Base-by-base conservation (phyloP, 1,140 invertebrate species). In the Lerema accius region DNA sequence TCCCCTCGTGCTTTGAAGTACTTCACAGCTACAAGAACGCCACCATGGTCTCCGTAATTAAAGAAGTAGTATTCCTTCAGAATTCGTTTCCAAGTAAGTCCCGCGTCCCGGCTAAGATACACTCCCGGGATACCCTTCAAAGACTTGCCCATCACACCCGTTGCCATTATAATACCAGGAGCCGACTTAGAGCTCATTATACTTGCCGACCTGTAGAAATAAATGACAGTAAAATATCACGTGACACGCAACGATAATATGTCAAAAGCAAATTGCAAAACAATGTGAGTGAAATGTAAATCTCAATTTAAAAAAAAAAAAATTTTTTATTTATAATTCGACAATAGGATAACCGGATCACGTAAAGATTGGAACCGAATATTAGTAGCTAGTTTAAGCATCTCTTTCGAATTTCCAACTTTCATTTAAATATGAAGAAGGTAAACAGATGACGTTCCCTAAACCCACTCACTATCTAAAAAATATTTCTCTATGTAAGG, bases 41-140 rank as follows among this genome's bases (percentile, higher is more conserved):
- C 97, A 3, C 97, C 97, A 84, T 98, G 96, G 89, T 99, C 97
- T 0, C 97, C 97, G 87, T 97, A 95, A 72, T 96, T 96, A 87
- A 97, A 98, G 77, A 96, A 95, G 78, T 97, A 96, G 64, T 95
- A 95, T 46, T 97, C 97, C 79, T 95, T 94, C 0, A 98, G 84
- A 0, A 97, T 94, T 80, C 95, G 93, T 61, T 94, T 93, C 97
- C 97, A 98, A 0, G 94, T 96, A 1, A 96, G 81, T 10, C 97
- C 97, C 14, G 95, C 97, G 89, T 98, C 96, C 26, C 94, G 90
- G 46, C 96, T 97, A 2, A 98, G 84, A 80, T 95, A 98, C 0
- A 98, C 93, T 7, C 95, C 94, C 4, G 95, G 94, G 75, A 96
- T 94, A 0, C 95, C 95, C 84, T 97, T 97, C 0, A 97, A 87